These are phyloP conservation scores for Loris lydekkerianus DNA, from an alignment of 2,797 vertebrate species.

Conservation along the genomic window DNA sequence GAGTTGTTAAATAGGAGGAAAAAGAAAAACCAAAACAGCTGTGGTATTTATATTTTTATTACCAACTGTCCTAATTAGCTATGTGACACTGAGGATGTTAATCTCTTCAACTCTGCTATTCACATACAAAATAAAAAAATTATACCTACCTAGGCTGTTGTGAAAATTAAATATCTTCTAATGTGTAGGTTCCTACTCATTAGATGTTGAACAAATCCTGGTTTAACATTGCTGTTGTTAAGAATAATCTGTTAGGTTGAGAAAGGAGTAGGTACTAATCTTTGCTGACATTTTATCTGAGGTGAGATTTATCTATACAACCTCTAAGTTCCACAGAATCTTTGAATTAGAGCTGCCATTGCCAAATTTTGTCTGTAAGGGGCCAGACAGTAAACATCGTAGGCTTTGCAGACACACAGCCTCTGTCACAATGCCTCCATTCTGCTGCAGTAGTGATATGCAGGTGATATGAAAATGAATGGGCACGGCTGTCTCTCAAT, in stretches of 20 bases:
- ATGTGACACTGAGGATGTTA: background rate
- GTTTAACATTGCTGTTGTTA: background rate
- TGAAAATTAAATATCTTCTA: background rate
- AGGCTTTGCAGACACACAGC: background rate
- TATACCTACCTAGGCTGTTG: background rate
- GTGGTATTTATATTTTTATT: slow-evolving; percentile 27
- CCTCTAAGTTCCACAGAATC: background rate
- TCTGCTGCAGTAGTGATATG: background rate
- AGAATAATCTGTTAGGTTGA: background rate
- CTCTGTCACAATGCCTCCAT: slow-evolving; percentile 11
- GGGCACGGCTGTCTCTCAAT: background rate
- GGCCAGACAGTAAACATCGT: background rate
- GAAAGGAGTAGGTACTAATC: background rate
- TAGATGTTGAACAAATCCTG: slow-evolving; percentile 29
- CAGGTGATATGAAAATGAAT: slow-evolving; percentile 16
- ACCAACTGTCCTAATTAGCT: slow-evolving; percentile 19
- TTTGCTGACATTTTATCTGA: background rate
- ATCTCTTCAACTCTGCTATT: slow-evolving; percentile 14
- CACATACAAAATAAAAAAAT: background rate
- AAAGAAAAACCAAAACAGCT: background rate
- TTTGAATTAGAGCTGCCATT: background rate
- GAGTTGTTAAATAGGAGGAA: background rate
- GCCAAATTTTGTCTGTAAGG: background rate
- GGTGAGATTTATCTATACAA: background rate
- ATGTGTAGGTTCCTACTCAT: background rate